Conservation (phyloP, 2,113 vertebrate species). For the Phainopepla nitens region DNA sequence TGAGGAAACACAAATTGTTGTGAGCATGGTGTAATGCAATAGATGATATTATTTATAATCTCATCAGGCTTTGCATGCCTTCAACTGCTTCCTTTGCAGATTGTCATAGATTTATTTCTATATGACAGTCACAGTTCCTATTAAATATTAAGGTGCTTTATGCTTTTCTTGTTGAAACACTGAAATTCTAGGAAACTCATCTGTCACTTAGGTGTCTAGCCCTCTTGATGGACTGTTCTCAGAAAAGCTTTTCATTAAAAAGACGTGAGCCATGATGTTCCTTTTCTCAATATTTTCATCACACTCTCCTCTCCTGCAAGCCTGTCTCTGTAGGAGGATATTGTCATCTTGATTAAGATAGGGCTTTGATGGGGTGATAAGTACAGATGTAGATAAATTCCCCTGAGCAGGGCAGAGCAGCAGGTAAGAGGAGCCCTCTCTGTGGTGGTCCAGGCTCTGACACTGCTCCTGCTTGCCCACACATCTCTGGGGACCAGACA, state of each 20-base stretch:
- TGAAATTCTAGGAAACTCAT: background rate
- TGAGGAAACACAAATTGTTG: background rate
- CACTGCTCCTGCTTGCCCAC: background rate
- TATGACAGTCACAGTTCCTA: background rate
- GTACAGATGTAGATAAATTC: background rate
- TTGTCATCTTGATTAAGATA: background rate
- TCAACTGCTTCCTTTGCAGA: constrained; percentile 4
- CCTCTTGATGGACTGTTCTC: background rate
- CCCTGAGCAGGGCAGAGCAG: background rate
- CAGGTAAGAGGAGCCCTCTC: background rate
- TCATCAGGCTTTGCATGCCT: background rate
- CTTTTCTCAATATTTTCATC: background rate
- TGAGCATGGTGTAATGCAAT: background rate
- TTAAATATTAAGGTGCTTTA: background rate
- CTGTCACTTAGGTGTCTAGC: background rate
- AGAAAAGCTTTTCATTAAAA: background rate
- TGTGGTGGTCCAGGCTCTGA: background rate
- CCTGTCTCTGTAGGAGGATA: background rate
- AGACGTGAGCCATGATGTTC: background rate
- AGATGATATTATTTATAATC: background rate
- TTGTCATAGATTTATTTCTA: background rate
- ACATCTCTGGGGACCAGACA: background rate
- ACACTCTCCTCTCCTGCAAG: background rate
- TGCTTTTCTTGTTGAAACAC: background rate
- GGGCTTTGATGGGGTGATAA: background rate